Evolutionary conservation across 1,140 invertebrate species (phyloP).

Genomic region (Reticulitermes speratus): DNA sequence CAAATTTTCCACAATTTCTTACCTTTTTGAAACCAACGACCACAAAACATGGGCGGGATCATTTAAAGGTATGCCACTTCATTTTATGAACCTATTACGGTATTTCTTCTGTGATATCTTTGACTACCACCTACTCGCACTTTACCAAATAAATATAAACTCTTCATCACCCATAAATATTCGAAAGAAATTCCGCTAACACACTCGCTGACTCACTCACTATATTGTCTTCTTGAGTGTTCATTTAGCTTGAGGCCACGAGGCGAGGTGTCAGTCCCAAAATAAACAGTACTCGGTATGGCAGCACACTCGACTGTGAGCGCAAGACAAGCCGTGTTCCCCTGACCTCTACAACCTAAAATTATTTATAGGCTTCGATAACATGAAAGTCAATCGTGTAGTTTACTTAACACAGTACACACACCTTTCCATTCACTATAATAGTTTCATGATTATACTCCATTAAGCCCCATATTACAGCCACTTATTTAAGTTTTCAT

Average conservation of each 20-base stretch:
- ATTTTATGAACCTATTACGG: not conserved
- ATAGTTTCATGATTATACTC: not conserved
- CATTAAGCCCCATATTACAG: not conserved
- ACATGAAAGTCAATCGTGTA: not conserved
- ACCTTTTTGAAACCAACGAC: slow-evolving; percentile 6
- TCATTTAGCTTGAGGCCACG: not conserved
- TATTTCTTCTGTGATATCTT: not conserved
- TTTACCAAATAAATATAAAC: not conserved
- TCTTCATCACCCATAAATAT: not conserved
- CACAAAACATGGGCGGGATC: not conserved
- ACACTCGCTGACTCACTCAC: not conserved
- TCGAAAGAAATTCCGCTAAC: not conserved
- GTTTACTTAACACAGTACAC: not conserved
- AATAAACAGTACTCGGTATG: not conserved
- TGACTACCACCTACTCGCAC: not conserved
- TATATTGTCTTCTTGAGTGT: not conserved
- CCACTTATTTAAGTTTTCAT: not conserved
- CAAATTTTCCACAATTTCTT: not conserved
- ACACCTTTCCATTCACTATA: not conserved
- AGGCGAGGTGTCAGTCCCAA: not conserved
- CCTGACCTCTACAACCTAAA: not conserved
- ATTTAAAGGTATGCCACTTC: not conserved
- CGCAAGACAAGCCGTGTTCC: not conserved
- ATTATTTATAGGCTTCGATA: not conserved
- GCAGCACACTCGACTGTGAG: not conserved